Evolutionary conservation across 2,113 vertebrate genomes (phyloP).

Genomic region (Oncorhynchus clarkii): DNA sequence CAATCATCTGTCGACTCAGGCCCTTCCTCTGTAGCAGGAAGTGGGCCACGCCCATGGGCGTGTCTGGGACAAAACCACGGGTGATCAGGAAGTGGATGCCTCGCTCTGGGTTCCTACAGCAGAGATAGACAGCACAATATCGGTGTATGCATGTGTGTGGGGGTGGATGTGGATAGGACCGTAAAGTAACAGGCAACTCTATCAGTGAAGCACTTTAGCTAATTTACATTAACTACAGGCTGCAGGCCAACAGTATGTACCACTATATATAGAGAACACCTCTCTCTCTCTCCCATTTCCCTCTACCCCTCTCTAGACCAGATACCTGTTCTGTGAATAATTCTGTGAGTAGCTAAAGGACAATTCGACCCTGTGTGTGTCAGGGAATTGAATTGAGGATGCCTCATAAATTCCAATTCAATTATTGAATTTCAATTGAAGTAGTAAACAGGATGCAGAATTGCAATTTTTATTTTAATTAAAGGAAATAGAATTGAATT

Average conservation of each 20-base stretch:
- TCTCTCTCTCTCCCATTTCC: neutral
- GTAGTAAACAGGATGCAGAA: too few relatives aligned
- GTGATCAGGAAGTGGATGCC: constrained; percentile 98
- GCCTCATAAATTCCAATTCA: too few relatives aligned
- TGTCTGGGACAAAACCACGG: constrained; percentile 95
- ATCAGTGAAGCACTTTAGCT: constrained; percentile 53
- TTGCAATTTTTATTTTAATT: too few relatives aligned
- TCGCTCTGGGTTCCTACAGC: constrained; percentile 91
- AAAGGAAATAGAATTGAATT: too few relatives aligned
- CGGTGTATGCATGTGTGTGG: neutral
- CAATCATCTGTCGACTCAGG: constrained; percentile 79
- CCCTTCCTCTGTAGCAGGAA: constrained; percentile 94
- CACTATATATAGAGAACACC: constrained; percentile 46
- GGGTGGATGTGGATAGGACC: constrained; percentile 24
- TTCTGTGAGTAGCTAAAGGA: too few relatives aligned
- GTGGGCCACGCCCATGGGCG: constrained; percentile 95
- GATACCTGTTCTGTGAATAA: too few relatives aligned
- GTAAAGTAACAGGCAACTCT: constrained; percentile 17
- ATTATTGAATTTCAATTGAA: too few relatives aligned
- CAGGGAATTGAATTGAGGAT: too few relatives aligned
- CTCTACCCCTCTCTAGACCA: constrained; percentile 4
- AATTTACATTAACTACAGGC: constrained; percentile 56
- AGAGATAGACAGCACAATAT: constrained; percentile 28
- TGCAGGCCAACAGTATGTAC: constrained; percentile 38
- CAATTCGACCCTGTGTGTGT: too few relatives aligned